These are phyloP conservation scores for Oscheius onirici DNA, from an alignment of 2,888 invertebrate genomes.

Conservation along the genomic window DNA sequence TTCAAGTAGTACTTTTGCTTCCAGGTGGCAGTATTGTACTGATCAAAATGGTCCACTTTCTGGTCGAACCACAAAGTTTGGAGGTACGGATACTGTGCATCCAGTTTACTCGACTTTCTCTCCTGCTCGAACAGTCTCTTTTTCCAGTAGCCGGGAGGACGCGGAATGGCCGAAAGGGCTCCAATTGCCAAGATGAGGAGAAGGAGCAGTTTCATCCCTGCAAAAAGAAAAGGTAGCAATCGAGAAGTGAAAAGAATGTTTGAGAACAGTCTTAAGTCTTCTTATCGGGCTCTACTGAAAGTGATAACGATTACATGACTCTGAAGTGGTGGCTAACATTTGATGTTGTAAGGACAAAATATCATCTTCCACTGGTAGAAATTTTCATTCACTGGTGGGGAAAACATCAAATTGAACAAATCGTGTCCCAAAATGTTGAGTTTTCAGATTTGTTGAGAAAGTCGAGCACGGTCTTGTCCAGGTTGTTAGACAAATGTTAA, in stretches of 20 bases:
- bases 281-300: too few species aligned
- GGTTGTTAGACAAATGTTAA: too few species aligned
- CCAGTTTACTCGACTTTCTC: not conserved
- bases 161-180: not conserved
- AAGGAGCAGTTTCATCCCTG: constrained; percentile 17
- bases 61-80: constrained; percentile 50
- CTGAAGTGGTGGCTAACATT: too few species aligned
- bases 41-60: constrained; percentile 62
- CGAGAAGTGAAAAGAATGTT: not conserved
- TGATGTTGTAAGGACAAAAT: too few species aligned
- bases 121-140: not conserved
- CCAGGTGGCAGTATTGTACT: constrained; percentile 51
- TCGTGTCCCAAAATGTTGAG: too few species aligned
- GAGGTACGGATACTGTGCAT: constrained; percentile 7
- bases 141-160: constrained; percentile 7
- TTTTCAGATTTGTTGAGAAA: too few species aligned
- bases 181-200: constrained; percentile 3
- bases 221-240: not conserved
- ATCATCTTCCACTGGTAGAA: too few species aligned
- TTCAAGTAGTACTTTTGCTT: constrained; percentile 61
- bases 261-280: too few species aligned
- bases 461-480: too few species aligned
- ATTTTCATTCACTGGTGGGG: too few species aligned
- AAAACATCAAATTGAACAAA: too few species aligned
- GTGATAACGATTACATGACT: too few species aligned